phyloP scores from a whole-genome alignment of 2,888 invertebrate species.

The Drosophila colorata region DNA sequence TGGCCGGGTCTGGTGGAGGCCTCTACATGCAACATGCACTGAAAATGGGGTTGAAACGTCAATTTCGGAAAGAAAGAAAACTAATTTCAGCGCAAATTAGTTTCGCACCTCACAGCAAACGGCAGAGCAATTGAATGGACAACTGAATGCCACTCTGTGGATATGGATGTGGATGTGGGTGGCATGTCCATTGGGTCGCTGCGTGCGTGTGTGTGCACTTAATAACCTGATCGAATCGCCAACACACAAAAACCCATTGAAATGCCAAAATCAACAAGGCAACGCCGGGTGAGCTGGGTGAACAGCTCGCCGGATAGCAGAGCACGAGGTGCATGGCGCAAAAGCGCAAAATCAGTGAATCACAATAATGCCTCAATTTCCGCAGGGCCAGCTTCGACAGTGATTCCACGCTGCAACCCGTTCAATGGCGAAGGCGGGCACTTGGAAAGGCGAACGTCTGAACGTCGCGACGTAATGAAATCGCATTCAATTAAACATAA shows the following conservation, averaged over 20 bases:
- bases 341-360: conserved; percentile 77
- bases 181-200: conserved; percentile 17
- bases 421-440: conserved; percentile 41
- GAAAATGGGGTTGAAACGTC: conserved; percentile 56
- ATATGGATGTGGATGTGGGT: conserved; percentile 10
- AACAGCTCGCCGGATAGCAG: conserved; percentile 13
- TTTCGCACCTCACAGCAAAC: conserved; percentile 75
- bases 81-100: conserved; percentile 81
- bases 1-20: conserved; percentile 33
- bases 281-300: conserved; percentile 20
- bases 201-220: conserved; percentile 71
- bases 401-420: conserved; percentile 17
- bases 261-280: conserved; percentile 80
- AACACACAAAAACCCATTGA: conserved; percentile 78
- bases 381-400: conserved; percentile 53
- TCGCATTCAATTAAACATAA: conserved; percentile 80
- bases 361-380: conserved; percentile 82
- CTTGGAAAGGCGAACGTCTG: conserved; percentile 35
- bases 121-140: conserved; percentile 73
- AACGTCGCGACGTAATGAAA: conserved; percentile 73
- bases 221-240: conserved; percentile 81
- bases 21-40: conserved; percentile 53
- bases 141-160: conserved; percentile 49
- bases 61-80: conserved; percentile 74
- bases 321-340: conserved; percentile 26